Conservation (phyloP, 2,888 invertebrate species). For the Copidosoma aretas region DNA sequence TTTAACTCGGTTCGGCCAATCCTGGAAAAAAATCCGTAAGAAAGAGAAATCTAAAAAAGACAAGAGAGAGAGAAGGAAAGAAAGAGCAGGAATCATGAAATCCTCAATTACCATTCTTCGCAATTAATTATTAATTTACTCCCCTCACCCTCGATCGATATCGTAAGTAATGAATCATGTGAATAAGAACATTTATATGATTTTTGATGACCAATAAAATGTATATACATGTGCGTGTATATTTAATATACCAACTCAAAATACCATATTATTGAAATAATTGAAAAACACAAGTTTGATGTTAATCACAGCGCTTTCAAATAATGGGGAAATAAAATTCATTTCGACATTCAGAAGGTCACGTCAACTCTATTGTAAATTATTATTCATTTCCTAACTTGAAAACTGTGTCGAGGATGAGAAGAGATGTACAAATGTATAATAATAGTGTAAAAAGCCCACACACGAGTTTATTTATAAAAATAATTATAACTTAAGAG, state of each 20-base stretch:
- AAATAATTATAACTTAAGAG: no score
- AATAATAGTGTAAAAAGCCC: not conserved
- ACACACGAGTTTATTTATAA: not conserved
- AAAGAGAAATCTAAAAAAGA: constrained; percentile 18
- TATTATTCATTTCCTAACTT: not conserved
- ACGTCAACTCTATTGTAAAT: not conserved
- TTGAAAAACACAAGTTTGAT: not conserved
- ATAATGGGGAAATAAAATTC: not conserved
- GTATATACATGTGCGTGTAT: no score
- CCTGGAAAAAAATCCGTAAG: constrained; percentile 51
- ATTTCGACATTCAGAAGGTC: no score
- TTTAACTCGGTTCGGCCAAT: constrained; percentile 53
- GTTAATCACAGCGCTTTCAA: constrained; percentile 18
- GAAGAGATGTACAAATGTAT: not conserved
- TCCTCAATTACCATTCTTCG: constrained; percentile 1
- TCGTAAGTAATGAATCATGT: not conserved
- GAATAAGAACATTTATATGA: not conserved
- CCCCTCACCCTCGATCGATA: not conserved
- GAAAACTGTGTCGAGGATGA: not conserved
- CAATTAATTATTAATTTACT: not conserved
- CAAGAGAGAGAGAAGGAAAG: constrained; percentile 15
- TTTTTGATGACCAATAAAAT: no score
- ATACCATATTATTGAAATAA: no score
- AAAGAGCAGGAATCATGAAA: constrained; percentile 4
- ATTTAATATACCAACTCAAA: no score